Evolutionary conservation across 2,888 invertebrate species (phyloP).

Genomic region (Drosophila pseudotalamancana): DNA sequence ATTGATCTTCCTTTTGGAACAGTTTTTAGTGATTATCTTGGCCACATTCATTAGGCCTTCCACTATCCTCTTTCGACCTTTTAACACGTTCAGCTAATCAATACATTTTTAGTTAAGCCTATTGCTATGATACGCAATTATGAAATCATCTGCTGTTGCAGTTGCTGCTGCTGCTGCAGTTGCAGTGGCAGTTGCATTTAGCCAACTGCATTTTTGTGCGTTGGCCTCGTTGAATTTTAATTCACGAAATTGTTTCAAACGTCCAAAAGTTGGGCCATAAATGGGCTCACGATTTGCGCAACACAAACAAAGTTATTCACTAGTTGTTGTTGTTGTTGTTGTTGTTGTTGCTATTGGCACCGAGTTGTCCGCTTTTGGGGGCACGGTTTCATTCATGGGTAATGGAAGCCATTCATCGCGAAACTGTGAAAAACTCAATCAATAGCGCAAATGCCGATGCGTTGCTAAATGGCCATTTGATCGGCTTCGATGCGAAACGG

Average conservation of each 20-base stretch:
- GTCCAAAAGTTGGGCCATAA: conserved; percentile 35
- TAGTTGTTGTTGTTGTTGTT: conserved; percentile 7
- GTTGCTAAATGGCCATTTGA: conserved; percentile 68
- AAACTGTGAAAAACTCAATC: conserved; percentile 73
- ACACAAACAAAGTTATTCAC: conserved; percentile 34
- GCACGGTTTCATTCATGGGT: conserved; percentile 13
- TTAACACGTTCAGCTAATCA: neutral
- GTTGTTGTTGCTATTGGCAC: conserved; percentile 2
- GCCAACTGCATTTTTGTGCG: conserved; percentile 57
- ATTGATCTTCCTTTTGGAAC: no score
- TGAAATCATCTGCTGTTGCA: conserved; percentile 51
- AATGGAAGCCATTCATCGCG: conserved; percentile 49
- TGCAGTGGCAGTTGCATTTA: conserved; percentile 10
- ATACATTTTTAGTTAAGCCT: neutral
- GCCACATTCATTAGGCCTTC: no score
- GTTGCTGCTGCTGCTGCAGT: conserved; percentile 38
- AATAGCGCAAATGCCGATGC: conserved; percentile 69
- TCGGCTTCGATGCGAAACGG: conserved; percentile 13
- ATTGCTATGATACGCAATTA: conserved; percentile 20
- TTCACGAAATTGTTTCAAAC: conserved; percentile 64
- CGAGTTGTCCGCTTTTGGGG: conserved; percentile 9
- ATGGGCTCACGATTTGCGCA: conserved; percentile 47
- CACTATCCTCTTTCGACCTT: neutral
- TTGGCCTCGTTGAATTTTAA: conserved; percentile 71
- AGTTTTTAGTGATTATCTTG: no score